Evolutionary conservation across 2,888 invertebrate species (phyloP).

Genomic region (Sinopyrophorus schimmeli): DNA sequence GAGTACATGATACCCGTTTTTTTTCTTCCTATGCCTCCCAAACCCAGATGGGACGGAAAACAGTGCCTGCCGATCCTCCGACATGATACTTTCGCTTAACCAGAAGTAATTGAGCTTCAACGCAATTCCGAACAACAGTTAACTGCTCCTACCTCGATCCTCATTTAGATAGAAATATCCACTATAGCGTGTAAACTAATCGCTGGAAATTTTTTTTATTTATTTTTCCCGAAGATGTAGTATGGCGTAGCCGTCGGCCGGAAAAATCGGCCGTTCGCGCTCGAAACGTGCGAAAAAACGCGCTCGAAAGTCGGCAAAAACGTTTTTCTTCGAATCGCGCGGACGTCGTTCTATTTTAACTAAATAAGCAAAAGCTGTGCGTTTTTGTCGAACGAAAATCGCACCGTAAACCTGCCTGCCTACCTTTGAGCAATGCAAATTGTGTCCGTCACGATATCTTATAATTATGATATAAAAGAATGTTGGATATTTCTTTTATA

Average conservation of each 20-base stretch:
- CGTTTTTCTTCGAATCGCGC: not conserved
- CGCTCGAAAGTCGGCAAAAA: not conserved
- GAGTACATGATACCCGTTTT: constrained; percentile 37
- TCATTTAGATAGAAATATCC: constrained; percentile 31
- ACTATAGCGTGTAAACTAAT: constrained; percentile 34
- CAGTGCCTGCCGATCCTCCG: constrained; percentile 20
- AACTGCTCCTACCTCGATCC: constrained; percentile 25
- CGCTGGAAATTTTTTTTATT: constrained; percentile 34
- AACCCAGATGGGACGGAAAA: constrained; percentile 18
- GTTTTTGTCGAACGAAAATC: constrained; percentile 5
- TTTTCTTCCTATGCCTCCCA: constrained; percentile 28
- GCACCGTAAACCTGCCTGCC: constrained; percentile 2
- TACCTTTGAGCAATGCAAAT: constrained; percentile 13
- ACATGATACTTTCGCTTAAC: constrained; percentile 15
- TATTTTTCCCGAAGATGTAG: constrained; percentile 19
- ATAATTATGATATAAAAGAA: too few relatives aligned
- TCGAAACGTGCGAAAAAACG: not conserved
- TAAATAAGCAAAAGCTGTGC: constrained; percentile 9
- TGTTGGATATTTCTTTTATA: too few relatives aligned
- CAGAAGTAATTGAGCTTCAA: constrained; percentile 21
- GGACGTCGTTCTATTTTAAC: not conserved
- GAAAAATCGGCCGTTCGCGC: too few relatives aligned
- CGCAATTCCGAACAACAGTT: constrained; percentile 27
- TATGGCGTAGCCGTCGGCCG: too few relatives aligned
- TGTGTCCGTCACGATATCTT: constrained; percentile 23